A percentile compares a stretch with the other conserved stretches of the same genome.
Evolutionary conservation across 1,140 invertebrate species (phyloP).

Genomic region (Nixonia krombeini): DNA sequence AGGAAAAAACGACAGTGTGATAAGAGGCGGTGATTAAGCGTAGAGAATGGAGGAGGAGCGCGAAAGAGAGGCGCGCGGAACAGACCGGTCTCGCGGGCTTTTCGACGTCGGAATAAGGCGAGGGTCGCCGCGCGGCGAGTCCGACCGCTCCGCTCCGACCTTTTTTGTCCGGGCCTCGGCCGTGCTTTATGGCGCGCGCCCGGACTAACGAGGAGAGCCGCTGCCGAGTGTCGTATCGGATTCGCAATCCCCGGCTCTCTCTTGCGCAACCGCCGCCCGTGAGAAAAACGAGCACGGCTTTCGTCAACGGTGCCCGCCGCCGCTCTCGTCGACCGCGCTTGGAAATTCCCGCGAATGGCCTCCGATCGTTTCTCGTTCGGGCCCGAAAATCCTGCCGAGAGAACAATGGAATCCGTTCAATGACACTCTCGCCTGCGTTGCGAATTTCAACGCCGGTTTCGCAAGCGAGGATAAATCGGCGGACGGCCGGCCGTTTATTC

Average conservation of each 20-base stretch:
- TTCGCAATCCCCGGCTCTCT: slow-evolving; percentile 19
- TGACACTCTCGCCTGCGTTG: too few relatives aligned
- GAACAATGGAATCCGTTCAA: too few relatives aligned
- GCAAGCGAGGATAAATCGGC: too few relatives aligned
- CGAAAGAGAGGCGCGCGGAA: too few relatives aligned
- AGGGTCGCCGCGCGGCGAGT: slow-evolving; percentile 2
- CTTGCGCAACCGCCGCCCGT: slow-evolving; percentile 16
- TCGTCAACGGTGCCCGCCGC: slow-evolving; percentile 19
- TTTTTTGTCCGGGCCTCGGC: slow-evolving; percentile 5
- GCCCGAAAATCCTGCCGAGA: too few relatives aligned
- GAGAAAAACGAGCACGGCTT: too few relatives aligned
- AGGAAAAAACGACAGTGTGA: slow-evolving; percentile 20
- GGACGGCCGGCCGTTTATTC: too few relatives aligned
- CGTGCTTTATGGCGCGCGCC: slow-evolving; percentile 19
- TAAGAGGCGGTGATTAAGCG: slow-evolving; percentile 56
- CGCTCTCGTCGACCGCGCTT: too few relatives aligned
- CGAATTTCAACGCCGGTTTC: too few relatives aligned
- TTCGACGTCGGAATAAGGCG: slow-evolving; percentile 8
- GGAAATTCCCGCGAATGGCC: too few relatives aligned
- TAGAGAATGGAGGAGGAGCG: slow-evolving; percentile 54
- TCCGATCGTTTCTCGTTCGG: too few relatives aligned
- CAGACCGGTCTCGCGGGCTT: slow-evolving; percentile 8
- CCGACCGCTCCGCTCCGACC: slow-evolving; percentile 6
- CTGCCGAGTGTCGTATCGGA: slow-evolving; percentile 36
- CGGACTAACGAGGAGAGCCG: slow-evolving; percentile 27